A percentile compares a stretch with the other conserved stretches of the same genome.
phyloP scores from a whole-genome alignment of 2,797 vertebrate genomes.

The Oryzias sinensis region DNA sequence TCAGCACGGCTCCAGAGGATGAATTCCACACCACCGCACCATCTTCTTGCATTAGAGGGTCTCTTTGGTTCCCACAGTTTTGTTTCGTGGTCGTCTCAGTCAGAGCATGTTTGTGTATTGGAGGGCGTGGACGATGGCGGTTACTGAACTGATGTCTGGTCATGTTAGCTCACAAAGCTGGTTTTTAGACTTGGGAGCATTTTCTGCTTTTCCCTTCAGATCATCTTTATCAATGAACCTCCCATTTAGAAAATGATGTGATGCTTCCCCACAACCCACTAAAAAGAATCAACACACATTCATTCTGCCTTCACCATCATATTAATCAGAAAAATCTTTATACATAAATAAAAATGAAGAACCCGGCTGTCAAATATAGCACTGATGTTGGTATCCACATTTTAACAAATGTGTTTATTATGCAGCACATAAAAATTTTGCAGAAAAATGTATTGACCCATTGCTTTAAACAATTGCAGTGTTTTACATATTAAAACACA shows the following conservation, averaged over 20 bases:
- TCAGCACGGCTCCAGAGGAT: conserved; percentile 30
- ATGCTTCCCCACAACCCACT: conserved; percentile 4
- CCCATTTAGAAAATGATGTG: conserved; percentile 29
- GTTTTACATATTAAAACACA: too few species aligned
- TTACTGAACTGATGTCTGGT: conserved; percentile 52
- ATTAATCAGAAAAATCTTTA: neutral
- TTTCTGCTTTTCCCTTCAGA: conserved; percentile 38
- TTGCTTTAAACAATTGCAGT: too few species aligned
- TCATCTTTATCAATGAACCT: conserved; percentile 24
- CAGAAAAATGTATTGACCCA: too few species aligned
- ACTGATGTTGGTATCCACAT: neutral
- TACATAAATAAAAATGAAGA: neutral
- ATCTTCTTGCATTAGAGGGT: conserved; percentile 24
- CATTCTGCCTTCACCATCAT: neutral
- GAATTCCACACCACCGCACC: conserved; percentile 24
- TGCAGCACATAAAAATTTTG: too few species aligned
- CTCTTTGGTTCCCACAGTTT: conserved; percentile 51
- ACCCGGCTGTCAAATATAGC: neutral
- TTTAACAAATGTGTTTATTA: neutral
- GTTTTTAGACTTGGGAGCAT: conserved; percentile 44
- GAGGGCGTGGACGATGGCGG: conserved; percentile 50
- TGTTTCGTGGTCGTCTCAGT: conserved; percentile 44
- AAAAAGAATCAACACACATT: neutral
- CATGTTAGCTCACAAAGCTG: conserved; percentile 51
- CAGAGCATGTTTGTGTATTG: conserved; percentile 52